Conservation (phyloP, 2,113 vertebrate genomes). For the Cyanocitta stelleri region DNA sequence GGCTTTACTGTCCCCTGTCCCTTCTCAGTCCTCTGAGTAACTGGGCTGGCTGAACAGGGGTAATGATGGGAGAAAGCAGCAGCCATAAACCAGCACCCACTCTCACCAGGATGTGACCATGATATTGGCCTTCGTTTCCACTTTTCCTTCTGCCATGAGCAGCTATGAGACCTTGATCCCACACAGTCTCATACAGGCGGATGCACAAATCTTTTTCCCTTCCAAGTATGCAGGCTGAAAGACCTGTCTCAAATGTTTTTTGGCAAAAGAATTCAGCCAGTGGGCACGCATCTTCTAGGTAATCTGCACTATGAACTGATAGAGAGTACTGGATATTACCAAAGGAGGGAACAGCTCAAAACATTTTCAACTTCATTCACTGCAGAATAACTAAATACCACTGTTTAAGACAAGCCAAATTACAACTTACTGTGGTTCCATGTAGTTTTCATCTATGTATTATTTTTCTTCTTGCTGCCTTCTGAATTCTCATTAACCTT, state of each 20-base stretch:
- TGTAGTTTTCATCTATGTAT: neutral
- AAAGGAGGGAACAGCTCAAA: neutral
- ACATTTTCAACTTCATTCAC: neutral
- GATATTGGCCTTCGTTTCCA: neutral
- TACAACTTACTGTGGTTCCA: neutral
- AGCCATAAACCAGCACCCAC: neutral
- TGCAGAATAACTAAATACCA: neutral
- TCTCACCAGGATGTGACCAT: neutral
- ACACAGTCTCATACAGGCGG: neutral
- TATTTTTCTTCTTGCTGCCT: neutral
- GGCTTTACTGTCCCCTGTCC: accelerated
- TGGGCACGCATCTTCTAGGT: neutral
- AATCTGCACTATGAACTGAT: neutral
- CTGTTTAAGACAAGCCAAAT: neutral
- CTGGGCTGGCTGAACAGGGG: neutral
- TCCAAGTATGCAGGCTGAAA: neutral
- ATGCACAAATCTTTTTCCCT: neutral
- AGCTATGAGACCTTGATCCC: neutral
- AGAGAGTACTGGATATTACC: neutral
- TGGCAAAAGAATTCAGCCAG: neutral
- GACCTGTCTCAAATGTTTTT: neutral
- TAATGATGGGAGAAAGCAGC: neutral
- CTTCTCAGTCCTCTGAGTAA: neutral
- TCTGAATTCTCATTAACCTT: slow-evolving; percentile 62
- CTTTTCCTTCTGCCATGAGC: neutral